Conservation (phyloP, 2,113 vertebrate genomes). For the Microcebus tavaratra region DNA sequence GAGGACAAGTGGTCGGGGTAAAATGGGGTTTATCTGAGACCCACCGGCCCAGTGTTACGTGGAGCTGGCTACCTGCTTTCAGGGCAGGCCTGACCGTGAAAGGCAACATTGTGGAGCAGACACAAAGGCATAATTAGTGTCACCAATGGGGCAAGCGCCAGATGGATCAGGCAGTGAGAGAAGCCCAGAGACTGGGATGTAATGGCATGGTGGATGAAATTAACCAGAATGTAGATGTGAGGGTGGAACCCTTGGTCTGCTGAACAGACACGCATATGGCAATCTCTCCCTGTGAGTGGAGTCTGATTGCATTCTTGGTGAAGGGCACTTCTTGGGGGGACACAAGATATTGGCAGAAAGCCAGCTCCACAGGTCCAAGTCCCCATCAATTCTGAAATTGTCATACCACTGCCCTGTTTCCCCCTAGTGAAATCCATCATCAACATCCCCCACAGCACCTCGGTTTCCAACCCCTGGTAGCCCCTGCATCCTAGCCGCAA, state of each 20-base stretch:
- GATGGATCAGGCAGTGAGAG: accelerated
- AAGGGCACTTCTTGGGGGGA: neutral
- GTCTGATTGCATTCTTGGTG: accelerated
- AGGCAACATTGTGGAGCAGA: accelerated
- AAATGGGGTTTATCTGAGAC: accelerated
- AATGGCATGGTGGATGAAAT: neutral
- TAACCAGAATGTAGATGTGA: neutral
- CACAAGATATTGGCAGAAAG: neutral
- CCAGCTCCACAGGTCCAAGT: accelerated
- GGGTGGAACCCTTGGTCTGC: neutral
- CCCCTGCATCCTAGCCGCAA: accelerated
- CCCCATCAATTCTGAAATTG: neutral
- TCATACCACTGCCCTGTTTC: neutral
- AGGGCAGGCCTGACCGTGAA: accelerated
- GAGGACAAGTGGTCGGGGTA: accelerated
- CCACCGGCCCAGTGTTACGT: accelerated
- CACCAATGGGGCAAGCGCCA: neutral
- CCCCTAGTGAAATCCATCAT: neutral
- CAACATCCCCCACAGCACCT: conserved; percentile 32
- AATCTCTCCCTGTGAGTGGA: neutral
- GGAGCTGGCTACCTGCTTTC: accelerated
- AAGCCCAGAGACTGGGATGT: accelerated
- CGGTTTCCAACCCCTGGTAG: neutral
- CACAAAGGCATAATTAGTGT: accelerated
- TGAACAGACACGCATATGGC: neutral